Conservation (phyloP, 2,113 vertebrate genomes). For the Kryptolebias marmoratus region DNA sequence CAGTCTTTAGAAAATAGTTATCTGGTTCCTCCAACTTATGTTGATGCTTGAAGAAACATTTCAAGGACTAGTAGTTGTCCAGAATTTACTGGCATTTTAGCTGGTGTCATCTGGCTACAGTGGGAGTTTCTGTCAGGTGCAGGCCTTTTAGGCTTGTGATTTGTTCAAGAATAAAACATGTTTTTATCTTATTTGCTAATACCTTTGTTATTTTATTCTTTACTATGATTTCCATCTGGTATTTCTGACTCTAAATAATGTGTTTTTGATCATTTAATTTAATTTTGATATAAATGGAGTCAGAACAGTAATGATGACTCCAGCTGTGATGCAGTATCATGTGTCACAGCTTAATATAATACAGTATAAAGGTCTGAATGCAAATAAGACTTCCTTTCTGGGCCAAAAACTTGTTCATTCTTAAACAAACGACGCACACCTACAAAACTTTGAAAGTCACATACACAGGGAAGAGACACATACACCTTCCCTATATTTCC, state of each 20-base stretch:
- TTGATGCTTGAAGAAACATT: not conserved
- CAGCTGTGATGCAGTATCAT: not conserved
- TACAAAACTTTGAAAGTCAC: slow-evolving; percentile 77
- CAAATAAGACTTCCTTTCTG: not conserved
- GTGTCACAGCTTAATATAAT: not conserved
- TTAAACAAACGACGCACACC: slow-evolving; percentile 25
- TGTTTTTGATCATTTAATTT: not conserved
- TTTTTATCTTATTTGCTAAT: too few relatives aligned
- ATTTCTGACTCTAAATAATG: too few relatives aligned
- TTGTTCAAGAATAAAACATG: too few relatives aligned
- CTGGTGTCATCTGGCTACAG: too few relatives aligned
- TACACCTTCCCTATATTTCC: slow-evolving; percentile 59
- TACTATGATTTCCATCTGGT: too few relatives aligned
- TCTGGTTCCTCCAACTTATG: not conserved
- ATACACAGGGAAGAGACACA: slow-evolving; percentile 44
- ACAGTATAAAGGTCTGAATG: slow-evolving; percentile 2
- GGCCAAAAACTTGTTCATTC: slow-evolving; percentile 19
- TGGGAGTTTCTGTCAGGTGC: too few relatives aligned
- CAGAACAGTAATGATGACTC: not conserved
- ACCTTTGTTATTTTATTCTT: too few relatives aligned
- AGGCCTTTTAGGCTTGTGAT: too few relatives aligned
- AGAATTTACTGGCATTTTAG: too few relatives aligned
- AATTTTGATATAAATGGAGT: not conserved
- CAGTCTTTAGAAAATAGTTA: not conserved
- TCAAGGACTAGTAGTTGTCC: too few relatives aligned